Base-by-base conservation (phyloP, 2,888 invertebrate genomes). In the Trichopria drosophilae region DNA sequence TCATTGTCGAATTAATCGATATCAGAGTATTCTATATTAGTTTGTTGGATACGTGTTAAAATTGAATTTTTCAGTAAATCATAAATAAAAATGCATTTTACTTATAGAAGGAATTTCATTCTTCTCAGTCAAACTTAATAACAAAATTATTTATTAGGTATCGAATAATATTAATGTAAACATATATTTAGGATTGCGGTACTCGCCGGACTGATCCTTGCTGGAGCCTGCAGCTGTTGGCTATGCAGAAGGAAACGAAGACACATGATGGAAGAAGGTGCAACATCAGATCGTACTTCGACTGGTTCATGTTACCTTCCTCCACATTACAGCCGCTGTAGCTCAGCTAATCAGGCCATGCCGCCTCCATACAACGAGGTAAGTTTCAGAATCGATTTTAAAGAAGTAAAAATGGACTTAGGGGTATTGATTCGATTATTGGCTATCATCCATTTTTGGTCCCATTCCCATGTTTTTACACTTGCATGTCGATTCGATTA, bases 301-400 rank as follows among this genome's bases (percentile, higher is more conserved):
- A 85, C 88, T 3, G 87, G 88, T 28, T 89, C 89, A 1, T 87
- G 87, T 66, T 90, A 88, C 75, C 86, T 87, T 0, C 90, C 90
- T 6, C 90, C 90, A 0, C 87, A 88, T 64, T 91, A 90, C 73
- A 88, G 88, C 71, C 84, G 90, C 68, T 90, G 90, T 68, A 86
- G 86, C 52, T 90, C 90, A 50, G 87, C 88, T 67, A 88, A 87
- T 70, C 88, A 87, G 71, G 63, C 71, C 4, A 63, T 73, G 47
- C 90, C 90, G 20, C 90, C 90, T 15, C 90, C 90, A 1, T 91
- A 91, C 76, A 86, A 88, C 54, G 90, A 90, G 84, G 90, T 90
- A 75, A 15, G 5, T 20, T 7, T 23, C 12, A 18, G 4, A 44
- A 6, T 6, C 13, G n/a, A 23, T 19, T 45, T 45, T 22, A n/a